Evolutionary conservation across 2,888 invertebrate species (phyloP).

Genomic region (Athrips mouffetella): DNA sequence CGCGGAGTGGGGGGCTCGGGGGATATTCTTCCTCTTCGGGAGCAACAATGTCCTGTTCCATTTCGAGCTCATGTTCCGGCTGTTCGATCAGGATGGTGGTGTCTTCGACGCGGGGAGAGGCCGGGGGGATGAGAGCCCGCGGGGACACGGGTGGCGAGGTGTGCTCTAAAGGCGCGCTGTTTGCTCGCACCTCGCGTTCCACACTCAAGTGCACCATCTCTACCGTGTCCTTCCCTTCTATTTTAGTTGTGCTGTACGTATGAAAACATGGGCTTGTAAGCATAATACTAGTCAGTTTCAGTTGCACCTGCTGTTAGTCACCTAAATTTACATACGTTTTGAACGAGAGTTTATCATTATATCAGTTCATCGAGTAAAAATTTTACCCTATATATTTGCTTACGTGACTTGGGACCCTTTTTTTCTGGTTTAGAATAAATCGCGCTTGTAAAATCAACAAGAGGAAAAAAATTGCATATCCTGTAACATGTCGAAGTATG

Average conservation of each 20-base stretch:
- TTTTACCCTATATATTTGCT: too few species aligned
- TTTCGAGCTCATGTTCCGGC: slow-evolving; percentile 24
- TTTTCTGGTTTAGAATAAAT: too few species aligned
- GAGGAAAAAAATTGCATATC: too few species aligned
- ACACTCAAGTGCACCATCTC: slow-evolving; percentile 50
- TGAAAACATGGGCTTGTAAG: too few species aligned
- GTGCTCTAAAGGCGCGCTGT: slow-evolving; percentile 49
- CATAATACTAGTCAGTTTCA: too few species aligned
- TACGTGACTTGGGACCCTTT: too few species aligned
- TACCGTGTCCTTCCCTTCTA: slow-evolving; percentile 41
- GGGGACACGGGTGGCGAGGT: slow-evolving; percentile 33
- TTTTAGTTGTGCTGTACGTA: neutral
- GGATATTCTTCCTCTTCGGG: slow-evolving; percentile 24
- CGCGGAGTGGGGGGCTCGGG: slow-evolving; percentile 22
- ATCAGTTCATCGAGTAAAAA: too few species aligned
- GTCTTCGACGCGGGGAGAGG: slow-evolving; percentile 31
- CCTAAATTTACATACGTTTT: too few species aligned
- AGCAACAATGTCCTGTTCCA: slow-evolving; percentile 2
- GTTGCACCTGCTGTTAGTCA: too few species aligned
- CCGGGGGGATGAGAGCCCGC: slow-evolving; percentile 28
- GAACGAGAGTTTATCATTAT: too few species aligned
- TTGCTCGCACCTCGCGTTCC: slow-evolving; percentile 46
- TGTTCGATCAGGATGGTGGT: slow-evolving; percentile 54
- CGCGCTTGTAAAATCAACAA: too few species aligned
- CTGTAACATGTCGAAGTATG: too few species aligned